Conservation (phyloP, 2,113 vertebrate genomes). For the Orthonyx spaldingii region DNA sequence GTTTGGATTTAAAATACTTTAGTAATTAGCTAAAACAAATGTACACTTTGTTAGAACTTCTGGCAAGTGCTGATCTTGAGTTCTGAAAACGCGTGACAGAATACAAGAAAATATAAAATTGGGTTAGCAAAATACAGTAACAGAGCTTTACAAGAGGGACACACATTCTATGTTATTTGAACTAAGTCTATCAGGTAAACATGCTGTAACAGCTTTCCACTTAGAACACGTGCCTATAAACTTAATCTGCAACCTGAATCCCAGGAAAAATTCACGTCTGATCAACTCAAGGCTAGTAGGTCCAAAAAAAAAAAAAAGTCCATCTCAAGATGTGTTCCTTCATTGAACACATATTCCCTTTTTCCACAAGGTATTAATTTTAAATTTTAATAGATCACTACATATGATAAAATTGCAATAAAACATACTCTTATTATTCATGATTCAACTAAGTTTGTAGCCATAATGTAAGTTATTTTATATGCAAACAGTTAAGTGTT, state of each 20-base stretch:
- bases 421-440: slow-evolving; percentile 35
- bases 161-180: background rate
- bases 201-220: slow-evolving; percentile 42
- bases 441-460: background rate
- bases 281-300: background rate
- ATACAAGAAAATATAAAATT: slow-evolving; percentile 69
- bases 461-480: background rate
- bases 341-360: background rate
- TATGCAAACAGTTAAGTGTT: slow-evolving; percentile 7
- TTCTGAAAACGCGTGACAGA: slow-evolving; percentile 60
- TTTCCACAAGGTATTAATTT: background rate
- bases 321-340: background rate
- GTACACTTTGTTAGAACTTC: slow-evolving; percentile 52
- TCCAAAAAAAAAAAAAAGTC: background rate
- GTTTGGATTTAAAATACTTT: slow-evolving; percentile 61
- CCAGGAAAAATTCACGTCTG: background rate
- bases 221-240: background rate
- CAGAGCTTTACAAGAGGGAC: background rate
- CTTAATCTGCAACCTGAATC: background rate
- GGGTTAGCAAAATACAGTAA: slow-evolving; percentile 46
- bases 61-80: slow-evolving; percentile 34
- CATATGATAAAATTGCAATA: slow-evolving; percentile 49
- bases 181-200: slow-evolving; percentile 35
- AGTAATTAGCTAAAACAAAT: slow-evolving; percentile 59
- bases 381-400: background rate